Base-by-base conservation (phyloP, 2,113 vertebrate genomes). In the Poicephalus gulielmi region DNA sequence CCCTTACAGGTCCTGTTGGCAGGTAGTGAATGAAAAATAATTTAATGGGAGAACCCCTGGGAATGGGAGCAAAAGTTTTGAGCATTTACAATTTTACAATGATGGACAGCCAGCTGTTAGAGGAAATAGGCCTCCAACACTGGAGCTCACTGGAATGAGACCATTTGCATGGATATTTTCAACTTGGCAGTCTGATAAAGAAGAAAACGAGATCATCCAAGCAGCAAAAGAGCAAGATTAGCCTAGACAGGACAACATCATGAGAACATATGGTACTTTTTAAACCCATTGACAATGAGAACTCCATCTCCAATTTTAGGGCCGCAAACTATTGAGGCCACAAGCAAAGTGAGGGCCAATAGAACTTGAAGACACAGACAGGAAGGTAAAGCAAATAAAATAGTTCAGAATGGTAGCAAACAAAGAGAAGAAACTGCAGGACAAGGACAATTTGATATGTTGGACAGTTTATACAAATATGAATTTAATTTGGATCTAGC, bases 21-120 rank as follows among this genome's bases (percentile, higher is more conserved):
- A 98, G 96, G 96, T 98, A 97, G 71, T 98, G 98, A 98, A 98
- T 98, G 97, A 95, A 97, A 98, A 98, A 97, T 98, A 91, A 97
- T 97, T 98, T 98, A 98, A 98, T 98, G 97, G 97, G 87, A 91
- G 88, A 91, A 96, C 97, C 96, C 97, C 97, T 96, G 97, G 96
- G 97, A 98, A 97, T 9, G 13, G 87, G 93, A 98, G 98, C 97
- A 96, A 95, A 98, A 98, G 97, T 98, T 97, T 91, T 93, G 88
- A 96, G 97, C 96, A 87, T 96, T 98, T 96, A 91, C 94, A 52
- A n/a, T 94, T 96, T 97, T 87, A 98, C 97, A 98, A 95, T 97
- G 94, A 96, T 49, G 2, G 64, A 19, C 1, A 1, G 88, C 96
- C 97, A 97, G 97, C 98, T 98, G 96, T 95, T 97, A 59, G 95